These are phyloP conservation scores for Cossypha heuglini DNA, from an alignment of 2,797 vertebrate species.

Conservation along the genomic window DNA sequence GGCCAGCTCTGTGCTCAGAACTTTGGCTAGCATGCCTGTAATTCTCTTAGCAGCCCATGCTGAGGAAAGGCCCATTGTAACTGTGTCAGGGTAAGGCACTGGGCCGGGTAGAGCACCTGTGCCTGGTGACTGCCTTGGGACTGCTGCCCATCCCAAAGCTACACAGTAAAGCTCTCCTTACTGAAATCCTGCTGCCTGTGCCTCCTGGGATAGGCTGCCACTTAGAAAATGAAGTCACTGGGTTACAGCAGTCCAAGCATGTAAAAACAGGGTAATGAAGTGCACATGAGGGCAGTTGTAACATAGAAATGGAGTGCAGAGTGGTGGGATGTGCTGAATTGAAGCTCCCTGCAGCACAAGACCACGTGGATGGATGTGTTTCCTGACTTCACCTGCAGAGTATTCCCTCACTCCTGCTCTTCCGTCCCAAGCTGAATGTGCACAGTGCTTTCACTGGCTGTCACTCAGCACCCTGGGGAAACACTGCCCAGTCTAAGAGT, in stretches of 20 bases:
- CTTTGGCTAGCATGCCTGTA: neutral
- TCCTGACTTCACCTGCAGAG: neutral
- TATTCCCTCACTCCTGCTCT: neutral
- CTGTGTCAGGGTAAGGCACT: neutral
- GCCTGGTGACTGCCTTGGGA: neutral
- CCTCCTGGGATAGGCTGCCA: neutral
- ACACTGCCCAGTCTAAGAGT: neutral
- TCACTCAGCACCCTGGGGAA: no score
- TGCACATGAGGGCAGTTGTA: neutral
- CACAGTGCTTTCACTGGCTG: neutral
- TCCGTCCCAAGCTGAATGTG: neutral
- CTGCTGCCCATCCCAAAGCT: neutral
- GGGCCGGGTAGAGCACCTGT: rapidly evolving
- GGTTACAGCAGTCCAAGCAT: neutral
- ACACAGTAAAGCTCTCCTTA: neutral
- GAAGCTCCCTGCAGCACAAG: neutral
- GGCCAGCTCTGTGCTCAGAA: neutral
- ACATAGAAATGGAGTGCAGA: neutral
- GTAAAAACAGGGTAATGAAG: neutral
- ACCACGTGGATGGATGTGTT: rapidly evolving
- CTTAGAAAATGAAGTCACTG: neutral
- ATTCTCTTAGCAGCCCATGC: neutral
- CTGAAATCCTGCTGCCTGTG: neutral
- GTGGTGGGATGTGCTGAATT: neutral
- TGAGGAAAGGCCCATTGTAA: neutral